Conservation (phyloP, 2,113 vertebrate species). For the Eurypyga helias region DNA sequence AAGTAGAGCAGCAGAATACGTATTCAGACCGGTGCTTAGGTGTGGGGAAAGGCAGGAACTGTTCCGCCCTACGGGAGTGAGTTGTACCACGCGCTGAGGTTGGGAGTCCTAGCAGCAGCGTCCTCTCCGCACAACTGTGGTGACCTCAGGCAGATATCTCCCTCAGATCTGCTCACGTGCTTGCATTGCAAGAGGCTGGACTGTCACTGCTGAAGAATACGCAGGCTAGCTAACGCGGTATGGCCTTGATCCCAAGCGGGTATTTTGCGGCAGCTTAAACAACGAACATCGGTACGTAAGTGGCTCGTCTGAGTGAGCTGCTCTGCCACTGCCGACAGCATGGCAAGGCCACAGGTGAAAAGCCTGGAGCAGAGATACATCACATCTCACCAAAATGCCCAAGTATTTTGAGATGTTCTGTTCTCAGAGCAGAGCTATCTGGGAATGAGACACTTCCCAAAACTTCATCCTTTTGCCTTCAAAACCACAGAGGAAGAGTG, state of each 20-base stretch:
- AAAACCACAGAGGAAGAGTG: neutral
- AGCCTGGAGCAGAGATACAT: neutral
- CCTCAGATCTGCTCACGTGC: neutral
- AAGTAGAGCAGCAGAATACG: neutral
- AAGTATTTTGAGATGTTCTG: neutral
- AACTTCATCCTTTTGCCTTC: neutral
- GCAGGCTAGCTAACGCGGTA: accelerated
- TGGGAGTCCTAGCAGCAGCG: neutral
- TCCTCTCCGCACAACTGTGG: neutral
- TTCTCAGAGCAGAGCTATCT: neutral
- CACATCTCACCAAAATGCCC: neutral
- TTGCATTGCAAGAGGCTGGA: accelerated
- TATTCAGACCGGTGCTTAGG: neutral
- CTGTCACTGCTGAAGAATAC: neutral
- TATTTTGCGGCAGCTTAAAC: neutral
- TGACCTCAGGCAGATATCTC: neutral
- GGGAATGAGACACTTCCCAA: neutral
- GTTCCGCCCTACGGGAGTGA: neutral
- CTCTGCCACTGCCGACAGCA: neutral
- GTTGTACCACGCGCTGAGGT: neutral
- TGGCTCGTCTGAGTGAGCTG: neutral
- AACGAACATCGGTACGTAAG: neutral
- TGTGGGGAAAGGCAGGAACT: too few species aligned
- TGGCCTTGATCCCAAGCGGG: neutral
- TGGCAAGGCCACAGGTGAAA: neutral